Evolutionary conservation across 2,888 invertebrate species (phyloP), one percentile per base, ranked within the genome.

Genomic region (Drosophila conformis): DNA sequence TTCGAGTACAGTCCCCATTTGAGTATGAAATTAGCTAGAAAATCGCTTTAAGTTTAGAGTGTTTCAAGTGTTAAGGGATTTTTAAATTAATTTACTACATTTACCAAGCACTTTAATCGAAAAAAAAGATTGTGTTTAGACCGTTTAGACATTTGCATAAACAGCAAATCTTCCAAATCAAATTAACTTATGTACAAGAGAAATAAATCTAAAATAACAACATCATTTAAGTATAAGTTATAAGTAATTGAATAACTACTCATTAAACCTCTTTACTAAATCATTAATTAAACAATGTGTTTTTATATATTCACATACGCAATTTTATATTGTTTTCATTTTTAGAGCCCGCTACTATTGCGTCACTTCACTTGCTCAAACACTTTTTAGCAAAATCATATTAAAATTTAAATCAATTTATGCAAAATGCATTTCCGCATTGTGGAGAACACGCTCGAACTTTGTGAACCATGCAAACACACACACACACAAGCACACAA

Each of bases 341-440:
- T 31, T 42, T 48, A 35, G 29, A 56, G 46, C 21, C 21, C 25
- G n/a, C 10, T 25, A 40, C 0, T 25, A 13, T 29, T 46, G 46
- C 46, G 6, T 51, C 15, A 27, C n/a, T 51, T 46, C 6, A 36
- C 7, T 21, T 27, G 18, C 27, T 25, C 29, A 7, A 2, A 18
- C 25, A 6, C 29, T 40, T 29, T 29, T 21, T 8, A 13, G 25
- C 10, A 35, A 42, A 67, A 51, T 21, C 11, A 49, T 49, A 51
- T 18, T 31, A 7, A 73, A 74, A 73, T 60, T 48, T 58, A 62
- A 46, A 33, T 62, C 35, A 70, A 70, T 70, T 64, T 64, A 69
- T 64, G 51, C 64, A 3, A 56, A 66, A 49, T 73, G 64, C 64
- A 77, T 71, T 77, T 75, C 72, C 77, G 74, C 76, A 51, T 69